phyloP scores from a whole-genome alignment of 2,888 invertebrate species.

The Leptopilina syphax region DNA sequence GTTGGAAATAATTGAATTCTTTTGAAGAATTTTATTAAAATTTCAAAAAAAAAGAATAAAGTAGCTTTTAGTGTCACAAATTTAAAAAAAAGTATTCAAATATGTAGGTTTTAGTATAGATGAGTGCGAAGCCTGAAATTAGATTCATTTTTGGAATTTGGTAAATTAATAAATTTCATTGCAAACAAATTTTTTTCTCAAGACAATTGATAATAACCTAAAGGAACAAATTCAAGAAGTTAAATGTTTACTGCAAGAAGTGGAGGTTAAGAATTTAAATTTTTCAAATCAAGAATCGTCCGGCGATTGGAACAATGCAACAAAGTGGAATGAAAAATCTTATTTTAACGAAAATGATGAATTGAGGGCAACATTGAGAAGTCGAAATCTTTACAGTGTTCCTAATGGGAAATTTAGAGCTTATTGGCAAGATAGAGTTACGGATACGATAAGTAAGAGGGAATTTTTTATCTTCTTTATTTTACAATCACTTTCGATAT shows the following conservation, averaged over 20 bases:
- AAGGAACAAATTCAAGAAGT: constrained; percentile 11
- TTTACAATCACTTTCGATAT: no score
- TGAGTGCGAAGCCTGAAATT: no score
- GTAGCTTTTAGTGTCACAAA: no score
- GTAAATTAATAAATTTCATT: no score
- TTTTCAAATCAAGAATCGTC: constrained; percentile 46
- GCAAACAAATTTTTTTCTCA: no score
- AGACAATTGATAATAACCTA: background rate
- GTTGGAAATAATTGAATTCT: no score
- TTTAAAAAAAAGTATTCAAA: no score
- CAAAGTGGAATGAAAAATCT: constrained; percentile 41
- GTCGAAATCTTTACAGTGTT: constrained; percentile 63
- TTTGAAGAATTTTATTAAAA: no score
- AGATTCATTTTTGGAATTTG: no score
- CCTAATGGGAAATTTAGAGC: constrained; percentile 52
- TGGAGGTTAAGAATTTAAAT: constrained; percentile 30
- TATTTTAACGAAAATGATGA: constrained; percentile 45
- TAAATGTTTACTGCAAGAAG: background rate
- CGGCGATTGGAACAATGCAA: constrained; percentile 61
- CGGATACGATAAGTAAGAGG: constrained; percentile 34
- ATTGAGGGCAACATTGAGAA: constrained; percentile 55
- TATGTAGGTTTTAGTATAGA: no score
- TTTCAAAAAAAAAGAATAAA: no score
- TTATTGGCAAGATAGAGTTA: constrained; percentile 23
- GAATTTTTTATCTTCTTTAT: background rate